Percentiles rank a stretch among this genome's conserved stretches.
phyloP scores from a whole-genome alignment of 2,888 invertebrate genomes.

The Nymphalis c-album region DNA sequence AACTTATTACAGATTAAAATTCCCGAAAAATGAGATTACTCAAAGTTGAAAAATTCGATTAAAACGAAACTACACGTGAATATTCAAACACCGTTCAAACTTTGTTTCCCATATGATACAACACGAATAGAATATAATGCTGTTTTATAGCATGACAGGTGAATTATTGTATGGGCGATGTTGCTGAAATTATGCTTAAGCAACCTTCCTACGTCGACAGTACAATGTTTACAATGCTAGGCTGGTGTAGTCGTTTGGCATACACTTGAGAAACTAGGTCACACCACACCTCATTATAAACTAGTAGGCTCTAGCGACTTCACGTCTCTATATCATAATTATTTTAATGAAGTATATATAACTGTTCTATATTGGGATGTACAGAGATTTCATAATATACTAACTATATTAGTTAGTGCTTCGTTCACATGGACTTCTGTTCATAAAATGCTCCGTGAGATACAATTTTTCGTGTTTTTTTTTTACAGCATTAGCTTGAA shows the following conservation, averaged over 20 bases:
- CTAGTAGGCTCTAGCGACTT: neutral
- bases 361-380: too few species aligned
- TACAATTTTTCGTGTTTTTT: too few species aligned
- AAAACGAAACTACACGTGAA: neutral
- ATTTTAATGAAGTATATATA: too few species aligned
- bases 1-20: too few species aligned
- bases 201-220: slow-evolving; percentile 1
- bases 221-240: slow-evolving; percentile 12
- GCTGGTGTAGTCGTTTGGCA: slow-evolving; percentile 9
- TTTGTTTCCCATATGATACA: neutral
- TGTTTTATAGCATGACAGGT: slow-evolving; percentile 1
- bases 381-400: too few species aligned
- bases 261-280: slow-evolving; percentile 1
- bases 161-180: slow-evolving; percentile 3
- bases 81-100: neutral
- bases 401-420: too few species aligned
- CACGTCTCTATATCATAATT: neutral
- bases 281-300: neutral
- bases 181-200: slow-evolving; percentile 7
- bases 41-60: too few species aligned
- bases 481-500: too few species aligned
- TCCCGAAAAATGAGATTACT: too few species aligned
- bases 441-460: too few species aligned
- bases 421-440: too few species aligned
- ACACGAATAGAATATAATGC: slow-evolving; percentile 5